Evolutionary conservation across 2,113 vertebrate species (phyloP), one percentile per base, ranked within the genome.

Genomic region (Cyprinodon brontotheroides): DNA sequence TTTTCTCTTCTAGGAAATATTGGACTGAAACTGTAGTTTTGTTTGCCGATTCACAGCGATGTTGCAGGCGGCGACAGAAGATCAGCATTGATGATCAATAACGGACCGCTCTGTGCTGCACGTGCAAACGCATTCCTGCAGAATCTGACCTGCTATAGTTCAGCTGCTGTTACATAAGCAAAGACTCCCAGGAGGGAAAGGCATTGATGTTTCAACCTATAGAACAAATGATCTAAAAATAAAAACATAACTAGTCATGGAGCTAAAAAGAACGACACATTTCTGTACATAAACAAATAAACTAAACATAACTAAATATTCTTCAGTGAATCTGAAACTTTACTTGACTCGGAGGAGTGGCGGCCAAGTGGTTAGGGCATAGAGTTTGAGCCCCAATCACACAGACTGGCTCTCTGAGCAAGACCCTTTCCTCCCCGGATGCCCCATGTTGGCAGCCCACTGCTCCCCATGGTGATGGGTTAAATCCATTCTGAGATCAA

Each of bases 31-130:
- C 60, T 14, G 17, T 45, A 65, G 47, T 39, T 50, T 50, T 14
- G 62, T 37, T 29, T 61, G 76, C 67, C 53, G 59, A 47, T 39
- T 48, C 40, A 63, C 15, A 59, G 37, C 67, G 74, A 67, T 78
- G 79, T 73, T 64, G 64, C 76, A 71, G 5, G 62, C 67, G 61
- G 61, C 10, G 43, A 57, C 77, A 47, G 13, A 79, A 70, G 71
- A 74, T 84, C 39, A 4, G 3, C 53, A 91, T 84, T 74, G 88
- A 88, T 75, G 86, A 93, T 93, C 91, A 81, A 89, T 91, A 61
- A 7, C 61, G 12, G 45, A 72, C 67, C 78, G 78, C 81, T 77
- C 75, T 80, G 37, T 80, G 61, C 12, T 72, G 81, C 87, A 83
- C 72, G 77, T 84, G 78, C 70, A 45, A 22, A 41, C 7, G n/a